A percentile compares a stretch with the other conserved stretches of the same genome.
Evolutionary conservation across 2,113 vertebrate genomes (phyloP).

Genomic region (Phyllostomus hastatus): DNA sequence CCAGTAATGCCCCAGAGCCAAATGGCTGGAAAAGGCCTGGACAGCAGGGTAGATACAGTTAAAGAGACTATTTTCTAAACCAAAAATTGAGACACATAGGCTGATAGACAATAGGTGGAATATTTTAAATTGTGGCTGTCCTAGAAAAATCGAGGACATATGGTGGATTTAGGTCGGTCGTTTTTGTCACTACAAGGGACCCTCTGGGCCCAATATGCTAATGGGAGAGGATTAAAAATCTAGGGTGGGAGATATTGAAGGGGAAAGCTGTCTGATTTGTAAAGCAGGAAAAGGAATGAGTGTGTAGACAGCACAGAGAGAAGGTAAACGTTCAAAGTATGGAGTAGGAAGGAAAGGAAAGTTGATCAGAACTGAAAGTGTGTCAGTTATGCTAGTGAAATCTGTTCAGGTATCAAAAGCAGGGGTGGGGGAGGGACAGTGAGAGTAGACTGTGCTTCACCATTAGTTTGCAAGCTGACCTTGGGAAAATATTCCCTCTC

Average conservation of each 20-base stretch:
- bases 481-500: conserved; percentile 10
- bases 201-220: conserved; percentile 56
- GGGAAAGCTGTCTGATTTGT: conserved; percentile 29
- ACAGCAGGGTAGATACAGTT: neutral
- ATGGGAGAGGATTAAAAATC: conserved; percentile 40
- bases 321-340: neutral
- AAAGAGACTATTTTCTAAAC: conserved; percentile 45
- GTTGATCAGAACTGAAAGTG: conserved; percentile 39
- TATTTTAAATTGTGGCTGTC: conserved; percentile 47
- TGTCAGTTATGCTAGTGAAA: conserved; percentile 15
- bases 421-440: neutral
- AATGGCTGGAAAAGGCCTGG: conserved; percentile 66
- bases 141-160: conserved; percentile 56
- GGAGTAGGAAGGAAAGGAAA: neutral
- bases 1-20: conserved; percentile 55
- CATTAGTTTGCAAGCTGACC: neutral
- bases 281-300: neutral
- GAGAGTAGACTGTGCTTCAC: neutral
- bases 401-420: neutral
- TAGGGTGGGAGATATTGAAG: neutral
- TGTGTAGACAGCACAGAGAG: neutral
- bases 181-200: conserved; percentile 46
- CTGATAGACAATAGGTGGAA: neutral
- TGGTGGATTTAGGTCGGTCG: conserved; percentile 37
- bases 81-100: neutral